phyloP scores from a whole-genome alignment of 2,113 vertebrate species.

The Eudyptes chrysolophus region DNA sequence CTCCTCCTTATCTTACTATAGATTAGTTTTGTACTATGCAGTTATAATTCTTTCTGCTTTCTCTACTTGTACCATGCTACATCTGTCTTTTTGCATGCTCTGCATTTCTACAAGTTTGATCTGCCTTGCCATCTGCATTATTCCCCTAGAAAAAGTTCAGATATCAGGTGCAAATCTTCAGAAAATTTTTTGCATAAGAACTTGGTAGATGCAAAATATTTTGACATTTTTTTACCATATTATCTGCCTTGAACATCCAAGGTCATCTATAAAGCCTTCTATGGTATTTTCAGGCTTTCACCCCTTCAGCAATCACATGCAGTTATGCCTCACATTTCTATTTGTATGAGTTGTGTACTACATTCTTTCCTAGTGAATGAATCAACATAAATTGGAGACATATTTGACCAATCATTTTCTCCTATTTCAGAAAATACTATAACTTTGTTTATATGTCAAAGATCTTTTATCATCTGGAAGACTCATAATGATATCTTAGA shows the following conservation, averaged over 20 bases:
- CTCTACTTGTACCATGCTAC: background rate
- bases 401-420: background rate
- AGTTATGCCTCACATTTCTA: background rate
- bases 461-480: background rate
- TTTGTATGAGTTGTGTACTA: background rate
- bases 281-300: background rate
- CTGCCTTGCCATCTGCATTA: background rate
- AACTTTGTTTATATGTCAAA: background rate
- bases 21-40: background rate
- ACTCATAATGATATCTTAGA: background rate
- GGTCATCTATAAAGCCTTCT: background rate
- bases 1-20: background rate
- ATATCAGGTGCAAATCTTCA: background rate
- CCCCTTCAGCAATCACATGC: background rate
- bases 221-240: background rate
- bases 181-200: background rate
- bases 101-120: background rate
- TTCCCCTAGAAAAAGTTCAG: background rate
- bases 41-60: background rate
- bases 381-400: background rate
- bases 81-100: background rate
- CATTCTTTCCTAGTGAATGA: background rate
- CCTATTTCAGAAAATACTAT: background rate
- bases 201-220: background rate
- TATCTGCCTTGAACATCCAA: background rate